Conservation (phyloP, 30 jellyfish, hydroid and myxozoan species). For the Aurelia aurita region DNA sequence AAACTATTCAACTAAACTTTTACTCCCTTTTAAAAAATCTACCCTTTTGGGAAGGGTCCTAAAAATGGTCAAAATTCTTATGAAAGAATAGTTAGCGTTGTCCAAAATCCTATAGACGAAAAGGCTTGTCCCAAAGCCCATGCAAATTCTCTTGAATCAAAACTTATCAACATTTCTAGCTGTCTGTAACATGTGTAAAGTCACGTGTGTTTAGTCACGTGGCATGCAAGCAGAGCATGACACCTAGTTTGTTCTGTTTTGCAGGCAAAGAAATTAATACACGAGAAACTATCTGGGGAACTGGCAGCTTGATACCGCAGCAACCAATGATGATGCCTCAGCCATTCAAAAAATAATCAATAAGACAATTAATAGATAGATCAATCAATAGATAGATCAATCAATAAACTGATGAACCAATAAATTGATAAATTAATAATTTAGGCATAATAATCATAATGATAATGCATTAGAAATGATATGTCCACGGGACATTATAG, state of each 20-base stretch:
- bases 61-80: too few species aligned
- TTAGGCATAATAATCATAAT: too few species aligned
- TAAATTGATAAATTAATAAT: background rate
- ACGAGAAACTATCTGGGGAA: constrained; percentile 70
- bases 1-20: too few species aligned
- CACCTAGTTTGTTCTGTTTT: constrained; percentile 63
- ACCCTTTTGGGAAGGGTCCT: too few species aligned
- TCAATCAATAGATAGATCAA: background rate
- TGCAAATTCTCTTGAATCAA: background rate
- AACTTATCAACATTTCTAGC: constrained; percentile 69
- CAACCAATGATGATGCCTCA: constrained; percentile 70
- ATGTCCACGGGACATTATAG: too few species aligned
- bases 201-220: constrained; percentile 1
- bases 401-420: background rate
- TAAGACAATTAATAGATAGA: background rate
- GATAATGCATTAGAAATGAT: too few species aligned
- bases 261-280: constrained; percentile 49
- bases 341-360: background rate
- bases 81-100: too few species aligned
- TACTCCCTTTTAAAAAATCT: too few species aligned
- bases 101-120: too few species aligned
- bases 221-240: constrained; percentile 68
- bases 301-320: constrained; percentile 67
- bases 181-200: background rate
- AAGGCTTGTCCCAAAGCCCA: too few species aligned